Evolutionary conservation across 2,888 invertebrate genomes (phyloP).

Genomic region (Plagodis pulveraria): DNA sequence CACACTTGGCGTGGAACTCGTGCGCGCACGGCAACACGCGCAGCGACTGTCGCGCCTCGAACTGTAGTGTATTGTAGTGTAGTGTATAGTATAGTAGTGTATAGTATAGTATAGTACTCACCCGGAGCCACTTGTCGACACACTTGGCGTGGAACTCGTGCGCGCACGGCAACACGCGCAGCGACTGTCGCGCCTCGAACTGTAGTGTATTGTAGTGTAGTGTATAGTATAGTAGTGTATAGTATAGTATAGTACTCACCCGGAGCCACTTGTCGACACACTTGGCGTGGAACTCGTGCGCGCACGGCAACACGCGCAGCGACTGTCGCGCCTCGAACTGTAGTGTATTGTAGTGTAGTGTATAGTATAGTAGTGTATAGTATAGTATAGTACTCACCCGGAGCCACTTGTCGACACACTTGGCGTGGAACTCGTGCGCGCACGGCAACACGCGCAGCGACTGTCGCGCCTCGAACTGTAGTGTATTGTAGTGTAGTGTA

Average conservation of each 20-base stretch:
- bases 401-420: constrained; percentile 99
- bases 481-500: too few species aligned
- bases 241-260: constrained; percentile 83
- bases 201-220: too few species aligned
- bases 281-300: constrained; percentile 98
- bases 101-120: constrained; percentile 72
- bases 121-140: constrained; percentile 98
- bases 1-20: constrained; percentile 98
- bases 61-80: too few species aligned
- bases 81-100: not conserved
- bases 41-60: constrained; percentile 94
- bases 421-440: constrained; percentile 98
- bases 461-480: constrained; percentile 96
- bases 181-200: constrained; percentile 95
- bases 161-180: constrained; percentile 96
- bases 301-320: constrained; percentile 96
- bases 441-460: constrained; percentile 96
- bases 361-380: not conserved
- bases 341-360: too few species aligned
- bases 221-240: not conserved
- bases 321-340: constrained; percentile 96
- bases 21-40: constrained; percentile 97
- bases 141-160: constrained; percentile 99
- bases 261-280: constrained; percentile 99
- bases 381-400: constrained; percentile 87